Conservation (phyloP, 2,797 vertebrate species). For the Arremon brunneinucha region DNA sequence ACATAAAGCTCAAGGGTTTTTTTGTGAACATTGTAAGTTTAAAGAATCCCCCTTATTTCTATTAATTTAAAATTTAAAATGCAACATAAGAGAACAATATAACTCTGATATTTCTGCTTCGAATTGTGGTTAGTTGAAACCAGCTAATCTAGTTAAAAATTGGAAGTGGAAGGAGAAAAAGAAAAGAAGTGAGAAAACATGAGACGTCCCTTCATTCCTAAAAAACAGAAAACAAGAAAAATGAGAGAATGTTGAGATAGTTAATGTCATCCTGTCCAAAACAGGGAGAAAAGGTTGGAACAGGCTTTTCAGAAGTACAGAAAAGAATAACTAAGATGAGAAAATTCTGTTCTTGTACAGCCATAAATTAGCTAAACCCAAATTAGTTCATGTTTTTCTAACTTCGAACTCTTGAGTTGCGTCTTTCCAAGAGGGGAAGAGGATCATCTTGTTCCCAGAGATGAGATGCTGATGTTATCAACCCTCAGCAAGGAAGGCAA, state of each 20-base stretch:
- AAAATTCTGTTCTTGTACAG: slow-evolving; percentile 34
- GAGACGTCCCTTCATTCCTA: not conserved
- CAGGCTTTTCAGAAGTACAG: not conserved
- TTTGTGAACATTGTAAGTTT: not conserved
- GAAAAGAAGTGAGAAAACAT: not conserved
- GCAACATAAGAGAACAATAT: not conserved
- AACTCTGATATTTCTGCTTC: not conserved
- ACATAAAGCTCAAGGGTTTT: not conserved
- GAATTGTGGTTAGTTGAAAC: not conserved
- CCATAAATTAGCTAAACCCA: slow-evolving; percentile 15
- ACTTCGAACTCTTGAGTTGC: not conserved
- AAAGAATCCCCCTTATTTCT: not conserved
- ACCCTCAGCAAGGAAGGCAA: not conserved
- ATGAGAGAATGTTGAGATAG: not conserved
- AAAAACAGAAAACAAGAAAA: not conserved
- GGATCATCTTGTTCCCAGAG: slow-evolving; percentile 22
- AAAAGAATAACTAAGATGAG: not conserved
- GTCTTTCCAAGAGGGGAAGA: not conserved
- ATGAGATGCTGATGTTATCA: slow-evolving; percentile 6
- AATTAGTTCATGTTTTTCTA: slow-evolving; percentile 31
- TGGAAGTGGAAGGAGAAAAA: not conserved
- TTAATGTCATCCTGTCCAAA: not conserved
- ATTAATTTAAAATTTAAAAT: not conserved
- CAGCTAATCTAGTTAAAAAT: not conserved
- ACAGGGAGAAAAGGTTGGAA: not conserved